Evolutionary conservation across 2,797 vertebrate species (phyloP), one percentile per base, ranked within the genome.

Genomic region (Graptemys geographica): DNA sequence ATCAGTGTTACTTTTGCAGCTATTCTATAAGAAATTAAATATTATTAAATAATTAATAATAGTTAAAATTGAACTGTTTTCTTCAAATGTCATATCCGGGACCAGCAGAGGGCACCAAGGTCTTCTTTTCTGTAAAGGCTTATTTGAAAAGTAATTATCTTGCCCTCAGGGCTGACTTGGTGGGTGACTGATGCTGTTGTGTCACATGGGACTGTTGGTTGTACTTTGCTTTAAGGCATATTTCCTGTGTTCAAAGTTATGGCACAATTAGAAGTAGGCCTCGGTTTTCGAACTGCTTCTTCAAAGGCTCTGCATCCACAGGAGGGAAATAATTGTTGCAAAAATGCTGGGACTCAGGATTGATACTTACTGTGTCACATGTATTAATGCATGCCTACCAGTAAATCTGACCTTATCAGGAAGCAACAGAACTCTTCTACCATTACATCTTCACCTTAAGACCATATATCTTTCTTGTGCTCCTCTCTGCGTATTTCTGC

Each of bases 31-130:
- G 65, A 18, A 28, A 37, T 62, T 33, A 62, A 62, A 2, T 15
- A 62, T 31, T 16, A 62, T 62, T 25, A 2, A 13, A 7, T 28
- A 6, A 16, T 3, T 0, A 21, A 55, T 78, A 55, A 88, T 37
- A 33, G 56, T 65, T 89, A 44, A 13, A 0, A 0, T 1, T 47
- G 49, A 11, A 47, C n/a, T 41, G 10, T 57, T 72, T 3, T 2
- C 87, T 37, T 47, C 13, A 2, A 28, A 25, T 94, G 87, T 25
- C 2, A 57, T 86, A 49, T n/a, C 51, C 53, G 52, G 1, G 65
- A 74, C 95, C 97, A 91, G 94, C 28, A 56, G 97, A 89, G 96
- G 97, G 96, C 90, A 89, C 96, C 96, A 87, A 15, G 81, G 95
- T 86, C 49, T 44, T 2, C 57, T 91, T 72, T 5, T 74, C 92